Conservation (phyloP, 1,140 invertebrate genomes). For the Zaprionus capensis region DNA sequence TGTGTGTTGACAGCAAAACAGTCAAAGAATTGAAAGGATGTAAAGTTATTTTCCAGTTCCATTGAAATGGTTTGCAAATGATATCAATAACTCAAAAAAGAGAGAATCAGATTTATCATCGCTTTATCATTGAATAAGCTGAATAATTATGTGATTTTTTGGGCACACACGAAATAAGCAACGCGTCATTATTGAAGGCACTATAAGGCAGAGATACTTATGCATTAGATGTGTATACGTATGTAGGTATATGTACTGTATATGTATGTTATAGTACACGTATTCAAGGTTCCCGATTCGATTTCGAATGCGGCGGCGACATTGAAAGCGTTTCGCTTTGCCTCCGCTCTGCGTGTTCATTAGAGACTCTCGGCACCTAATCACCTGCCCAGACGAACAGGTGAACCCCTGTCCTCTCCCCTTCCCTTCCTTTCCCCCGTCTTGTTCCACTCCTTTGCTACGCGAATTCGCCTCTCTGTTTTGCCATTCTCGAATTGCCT, state of each 20-base stretch:
- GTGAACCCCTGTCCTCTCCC: neutral
- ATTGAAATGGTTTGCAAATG: too few species aligned
- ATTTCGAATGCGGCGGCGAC: constrained; percentile 44
- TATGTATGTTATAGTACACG: constrained; percentile 2
- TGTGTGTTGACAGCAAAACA: too few species aligned
- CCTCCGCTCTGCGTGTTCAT: neutral
- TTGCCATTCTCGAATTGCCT: constrained; percentile 19
- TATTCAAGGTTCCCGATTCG: constrained; percentile 69
- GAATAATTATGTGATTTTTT: too few species aligned
- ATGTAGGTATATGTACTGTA: neutral
- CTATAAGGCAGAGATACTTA: neutral
- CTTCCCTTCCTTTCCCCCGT: neutral
- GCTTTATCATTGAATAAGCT: too few species aligned
- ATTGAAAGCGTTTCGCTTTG: constrained; percentile 23
- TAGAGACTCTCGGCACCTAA: constrained; percentile 7
- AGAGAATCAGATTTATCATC: too few species aligned
- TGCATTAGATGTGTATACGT: neutral
- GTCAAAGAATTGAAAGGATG: too few species aligned
- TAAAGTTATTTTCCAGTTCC: too few species aligned
- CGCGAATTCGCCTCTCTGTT: neutral
- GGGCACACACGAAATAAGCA: too few species aligned
- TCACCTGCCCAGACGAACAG: constrained; percentile 20
- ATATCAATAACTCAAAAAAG: too few species aligned
- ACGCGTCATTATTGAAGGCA: neutral
- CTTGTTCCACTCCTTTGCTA: neutral